These are phyloP conservation scores for Varecia variegata DNA, from an alignment of 2,797 vertebrate genomes.

Conservation along the genomic window DNA sequence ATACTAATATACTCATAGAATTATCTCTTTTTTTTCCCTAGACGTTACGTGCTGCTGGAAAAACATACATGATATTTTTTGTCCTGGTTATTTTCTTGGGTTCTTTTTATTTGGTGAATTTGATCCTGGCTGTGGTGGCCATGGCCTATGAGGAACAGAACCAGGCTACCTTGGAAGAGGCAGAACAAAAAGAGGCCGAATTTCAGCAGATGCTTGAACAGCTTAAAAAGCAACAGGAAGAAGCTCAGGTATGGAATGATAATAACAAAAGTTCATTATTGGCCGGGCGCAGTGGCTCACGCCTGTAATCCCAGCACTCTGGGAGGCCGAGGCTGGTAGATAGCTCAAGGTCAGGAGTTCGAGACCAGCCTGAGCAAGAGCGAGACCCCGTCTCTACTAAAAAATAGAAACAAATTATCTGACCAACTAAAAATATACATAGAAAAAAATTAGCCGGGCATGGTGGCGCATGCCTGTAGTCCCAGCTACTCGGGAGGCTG, in stretches of 20 bases:
- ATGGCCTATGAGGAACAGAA: constrained; percentile 99
- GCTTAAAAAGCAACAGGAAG: constrained; percentile 92
- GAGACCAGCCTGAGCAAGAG: too few species aligned
- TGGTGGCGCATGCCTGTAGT: too few species aligned
- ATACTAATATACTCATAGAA: constrained; percentile 1
- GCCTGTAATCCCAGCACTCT: too few species aligned
- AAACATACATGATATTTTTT: constrained; percentile 97
- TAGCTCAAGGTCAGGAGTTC: too few species aligned
- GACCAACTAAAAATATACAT: too few species aligned
- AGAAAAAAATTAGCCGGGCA: too few species aligned
- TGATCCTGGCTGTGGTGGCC: constrained; percentile 97
- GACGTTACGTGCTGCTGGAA: constrained; percentile 94
- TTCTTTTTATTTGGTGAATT: constrained; percentile 96
- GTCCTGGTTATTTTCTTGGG: constrained; percentile 97
- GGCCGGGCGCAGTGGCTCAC: too few species aligned
- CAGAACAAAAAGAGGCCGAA: constrained; percentile 92
- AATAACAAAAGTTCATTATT: neutral
- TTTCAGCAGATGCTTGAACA: constrained; percentile 93
- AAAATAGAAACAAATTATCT: too few species aligned
- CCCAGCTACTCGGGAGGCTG: too few species aligned
- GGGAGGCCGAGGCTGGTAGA: too few species aligned
- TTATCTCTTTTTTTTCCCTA: constrained; percentile 74
- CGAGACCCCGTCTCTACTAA: too few species aligned
- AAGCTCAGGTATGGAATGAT: constrained; percentile 88
- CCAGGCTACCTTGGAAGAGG: constrained; percentile 92